Evolutionary conservation across 2,797 vertebrate species (phyloP).

Genomic region (Naso thynnoides): DNA sequence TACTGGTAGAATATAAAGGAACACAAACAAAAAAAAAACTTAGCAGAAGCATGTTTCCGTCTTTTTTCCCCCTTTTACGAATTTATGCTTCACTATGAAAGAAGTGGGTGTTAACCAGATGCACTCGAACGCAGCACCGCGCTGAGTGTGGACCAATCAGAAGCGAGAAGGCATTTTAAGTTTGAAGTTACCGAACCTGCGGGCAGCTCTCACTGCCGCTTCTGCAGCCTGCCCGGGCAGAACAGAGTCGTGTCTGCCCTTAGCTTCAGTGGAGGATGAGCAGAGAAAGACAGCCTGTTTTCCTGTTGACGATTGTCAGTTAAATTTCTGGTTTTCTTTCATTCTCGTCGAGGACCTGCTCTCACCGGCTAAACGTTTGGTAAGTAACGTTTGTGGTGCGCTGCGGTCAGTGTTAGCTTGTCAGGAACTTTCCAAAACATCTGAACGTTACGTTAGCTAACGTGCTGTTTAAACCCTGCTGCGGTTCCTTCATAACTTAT

Average conservation of each 20-base stretch:
- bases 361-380: neutral
- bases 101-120: slow-evolving; percentile 8
- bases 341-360: neutral
- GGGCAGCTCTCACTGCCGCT: neutral
- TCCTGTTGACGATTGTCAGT: neutral
- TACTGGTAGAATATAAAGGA: too few species aligned
- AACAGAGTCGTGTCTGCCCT: slow-evolving; percentile 2
- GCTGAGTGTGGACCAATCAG: slow-evolving; percentile 65
- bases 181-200: slow-evolving; percentile 54
- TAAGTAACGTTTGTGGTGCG: slow-evolving; percentile 12
- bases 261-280: slow-evolving; percentile 2
- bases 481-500: neutral
- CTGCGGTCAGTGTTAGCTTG: slow-evolving; percentile 35
- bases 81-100: neutral
- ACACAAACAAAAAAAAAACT: too few species aligned
- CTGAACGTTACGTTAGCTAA: neutral
- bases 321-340: neutral
- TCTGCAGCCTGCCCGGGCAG: slow-evolving; percentile 1
- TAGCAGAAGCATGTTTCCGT: too few species aligned
- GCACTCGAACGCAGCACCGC: slow-evolving; percentile 43
- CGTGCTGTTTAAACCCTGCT: neutral
- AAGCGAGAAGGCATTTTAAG: slow-evolving; percentile 63
- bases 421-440: slow-evolving; percentile 45
- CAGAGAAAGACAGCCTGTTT: neutral
- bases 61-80: too few species aligned